Evolutionary conservation across 1,140 invertebrate species (phyloP), one percentile per base, ranked within the genome.

Genomic region (Temnothorax longispinosus): DNA sequence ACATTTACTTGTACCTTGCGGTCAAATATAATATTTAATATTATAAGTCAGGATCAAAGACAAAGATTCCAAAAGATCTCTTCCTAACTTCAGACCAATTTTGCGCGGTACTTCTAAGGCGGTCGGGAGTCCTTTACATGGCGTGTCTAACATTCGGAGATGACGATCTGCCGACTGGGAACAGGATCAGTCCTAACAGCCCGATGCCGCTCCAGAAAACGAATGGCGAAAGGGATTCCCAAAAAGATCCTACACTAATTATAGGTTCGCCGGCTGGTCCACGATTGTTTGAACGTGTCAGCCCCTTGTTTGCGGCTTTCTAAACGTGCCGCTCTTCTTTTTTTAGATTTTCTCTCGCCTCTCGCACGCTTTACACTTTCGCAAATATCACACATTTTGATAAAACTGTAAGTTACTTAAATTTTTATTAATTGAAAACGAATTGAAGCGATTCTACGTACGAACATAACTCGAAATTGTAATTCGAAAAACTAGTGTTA

Each of bases 281-380:
- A 67, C 87, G 90, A 94, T 94, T 94, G 93, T 93, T 93, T 91
- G 87, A 92, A 94, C 88, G 93, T 94, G 94, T 93, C 91, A 93
- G 93, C 71, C 91, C 87, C 93, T 93, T 93, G 93, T 94, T 94
- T 93, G 92, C 89, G 93, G 92, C 87, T 93, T 94, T 93, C 94
- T 92, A 92, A 93, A 93, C 88, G 80, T 41, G 67, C 64, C 88
- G 62, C 80, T 15, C 21, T 64, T 62, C 76, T 80, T 38, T 71
- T 64, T 64, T 56, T 41, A 84, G 18, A 74, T 84, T 64, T 84
- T 75, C 69, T 84, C 41, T 71, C 80, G 54, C 69, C 32, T 58
- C 38, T 38, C 13, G 1, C 13, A 35, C 41, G 44, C n/a, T 62
- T 35, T 69, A 35, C 35, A 35, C 41, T 58, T 44, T 84, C 2